A percentile compares a stretch with the other conserved stretches of the same genome.
Evolutionary conservation across 2,888 invertebrate genomes (phyloP).

Genomic region (Rhagophthalmus giganteus): DNA sequence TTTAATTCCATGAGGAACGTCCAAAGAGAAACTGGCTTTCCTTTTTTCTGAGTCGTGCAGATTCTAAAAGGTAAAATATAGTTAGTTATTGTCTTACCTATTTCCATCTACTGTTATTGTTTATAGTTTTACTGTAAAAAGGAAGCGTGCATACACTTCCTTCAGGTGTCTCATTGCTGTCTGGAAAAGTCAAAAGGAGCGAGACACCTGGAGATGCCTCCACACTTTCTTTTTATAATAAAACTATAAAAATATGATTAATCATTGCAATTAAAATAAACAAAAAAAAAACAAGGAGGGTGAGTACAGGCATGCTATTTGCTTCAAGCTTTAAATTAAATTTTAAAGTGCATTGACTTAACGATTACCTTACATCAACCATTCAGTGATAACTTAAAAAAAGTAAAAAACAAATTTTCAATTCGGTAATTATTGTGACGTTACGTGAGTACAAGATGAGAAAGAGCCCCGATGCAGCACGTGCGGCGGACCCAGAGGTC

Average conservation of each 20-base stretch:
- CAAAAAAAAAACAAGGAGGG: neutral
- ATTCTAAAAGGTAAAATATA: slow-evolving; percentile 58
- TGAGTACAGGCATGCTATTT: neutral
- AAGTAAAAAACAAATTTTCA: slow-evolving; percentile 26
- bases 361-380: too few relatives aligned
- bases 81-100: too few relatives aligned
- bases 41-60: slow-evolving; percentile 62
- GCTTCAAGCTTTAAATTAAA: too few relatives aligned
- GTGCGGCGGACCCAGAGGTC: slow-evolving; percentile 50
- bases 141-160: too few relatives aligned
- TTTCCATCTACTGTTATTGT: too few relatives aligned
- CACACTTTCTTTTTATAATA: too few relatives aligned
- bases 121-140: too few relatives aligned
- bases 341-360: too few relatives aligned
- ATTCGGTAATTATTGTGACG: too few relatives aligned
- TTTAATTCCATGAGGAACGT: slow-evolving; percentile 49
- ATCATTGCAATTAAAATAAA: neutral
- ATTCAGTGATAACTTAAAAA: slow-evolving; percentile 14
- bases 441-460: slow-evolving; percentile 37
- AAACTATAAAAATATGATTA: neutral
- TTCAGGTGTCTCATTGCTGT: too few relatives aligned
- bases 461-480: slow-evolving; percentile 44
- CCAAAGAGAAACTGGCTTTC: slow-evolving; percentile 59
- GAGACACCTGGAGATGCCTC: too few relatives aligned
- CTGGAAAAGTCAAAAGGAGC: too few relatives aligned